Percentiles rank a stretch among this genome's conserved stretches.
These are phyloP conservation scores for Drosophila erecta DNA, from an alignment of 1,140 invertebrate genomes.

Conservation along the genomic window DNA sequence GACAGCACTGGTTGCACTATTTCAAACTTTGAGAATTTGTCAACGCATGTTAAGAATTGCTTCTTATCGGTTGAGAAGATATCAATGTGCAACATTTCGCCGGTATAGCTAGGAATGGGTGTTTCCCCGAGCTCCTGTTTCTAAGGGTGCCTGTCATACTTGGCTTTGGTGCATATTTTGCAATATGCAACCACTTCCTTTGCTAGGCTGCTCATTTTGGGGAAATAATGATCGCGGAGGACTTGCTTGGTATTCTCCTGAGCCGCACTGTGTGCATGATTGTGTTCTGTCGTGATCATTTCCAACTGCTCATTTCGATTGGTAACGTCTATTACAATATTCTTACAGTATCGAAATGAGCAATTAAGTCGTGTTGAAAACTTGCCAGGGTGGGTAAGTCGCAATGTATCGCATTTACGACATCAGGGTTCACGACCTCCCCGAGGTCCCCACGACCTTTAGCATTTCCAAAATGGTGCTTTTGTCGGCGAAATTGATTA, in stretches of 20 bases:
- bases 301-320: not conserved
- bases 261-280: not conserved
- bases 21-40: not conserved
- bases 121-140: not conserved
- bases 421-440: no score
- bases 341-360: no score
- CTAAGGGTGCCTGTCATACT: not conserved
- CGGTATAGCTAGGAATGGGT: not conserved
- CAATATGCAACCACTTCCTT: not conserved
- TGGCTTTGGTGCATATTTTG: not conserved
- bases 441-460: no score
- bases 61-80: not conserved
- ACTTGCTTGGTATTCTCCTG: constrained; percentile 1
- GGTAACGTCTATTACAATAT: not conserved
- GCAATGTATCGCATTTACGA: no score
- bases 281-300: not conserved
- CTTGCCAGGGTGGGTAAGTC: no score
- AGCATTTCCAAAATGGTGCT: no score
- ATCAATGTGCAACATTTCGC: not conserved
- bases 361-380: no score
- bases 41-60: not conserved
- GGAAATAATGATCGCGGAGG: not conserved
- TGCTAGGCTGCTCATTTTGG: not conserved
- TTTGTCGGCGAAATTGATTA: no score
- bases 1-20: not conserved